Base-by-base conservation (phyloP, 1,140 invertebrate genomes). In the Drosophila kikkawai region DNA sequence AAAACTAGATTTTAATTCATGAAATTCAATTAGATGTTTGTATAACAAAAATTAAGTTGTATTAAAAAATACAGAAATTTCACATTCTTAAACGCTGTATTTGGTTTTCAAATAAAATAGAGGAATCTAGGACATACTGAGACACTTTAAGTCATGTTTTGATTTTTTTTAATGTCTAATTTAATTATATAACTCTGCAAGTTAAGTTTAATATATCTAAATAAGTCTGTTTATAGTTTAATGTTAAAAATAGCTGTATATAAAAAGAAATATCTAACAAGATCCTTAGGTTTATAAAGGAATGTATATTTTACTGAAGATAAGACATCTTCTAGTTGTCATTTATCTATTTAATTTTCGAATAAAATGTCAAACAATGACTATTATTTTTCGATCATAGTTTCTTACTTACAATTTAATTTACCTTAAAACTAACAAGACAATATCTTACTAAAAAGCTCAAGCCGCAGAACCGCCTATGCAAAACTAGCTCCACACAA, bases 401-500 rank as follows among this genome's bases (percentile, higher is more conserved):
- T 17, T 12, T 8, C n/a, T 36, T 36, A 13, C 11, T 7, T 51
- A 34, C n/a, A 7, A 19, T 15, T 3, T 6, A 59, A n/a, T 45
- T 19, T 0, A 17, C 11, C 13, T 36, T 39, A 37, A 37, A 39
- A 41, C 22, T n/a, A 41, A 7, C 15, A 26, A 22, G 8, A 41
- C 26, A 64, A 42, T 42, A 1, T 11, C 12, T 32, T 42, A 60
- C n/a, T 39, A 5, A 7, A 39, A 9, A 4, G 12, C 11, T 7
- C 15, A 34, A 17, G 15, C 19, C 6, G 19, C 63, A 34, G 29
- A 65, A 42, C 61, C 55, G 26, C 12, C 11, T 6, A 4, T 34
- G 17, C 7, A 41, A 65, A 41, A 36, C 32, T 12, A 32, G 17
- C 58, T 64, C 13, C 32, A 3, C n/a, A 26, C 11, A 22, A 68